A percentile compares a stretch with the other conserved stretches of the same genome.
These are phyloP conservation scores for Trissolcus japonicus DNA, from an alignment of 2,888 invertebrate genomes.

Conservation along the genomic window DNA sequence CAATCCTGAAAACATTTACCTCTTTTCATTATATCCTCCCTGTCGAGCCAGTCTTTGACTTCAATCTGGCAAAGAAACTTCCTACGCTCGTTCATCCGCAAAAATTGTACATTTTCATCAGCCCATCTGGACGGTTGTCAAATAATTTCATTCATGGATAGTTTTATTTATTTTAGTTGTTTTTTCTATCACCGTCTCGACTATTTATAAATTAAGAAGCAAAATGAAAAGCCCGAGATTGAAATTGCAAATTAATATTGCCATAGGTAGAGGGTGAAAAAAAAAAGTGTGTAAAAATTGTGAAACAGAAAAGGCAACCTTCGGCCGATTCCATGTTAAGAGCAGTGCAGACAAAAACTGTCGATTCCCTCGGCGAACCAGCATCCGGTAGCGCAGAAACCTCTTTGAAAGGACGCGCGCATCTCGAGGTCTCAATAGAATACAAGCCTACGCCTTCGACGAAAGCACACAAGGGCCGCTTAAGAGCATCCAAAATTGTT, in stretches of 20 bases:
- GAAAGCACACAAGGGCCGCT: conserved; percentile 24
- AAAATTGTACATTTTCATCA: conserved; percentile 7
- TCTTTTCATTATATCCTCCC: conserved; percentile 55
- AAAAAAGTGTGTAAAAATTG: too few relatives aligned
- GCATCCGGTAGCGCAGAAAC: conserved; percentile 62
- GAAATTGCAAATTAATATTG: not conserved
- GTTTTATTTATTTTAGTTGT: too few relatives aligned
- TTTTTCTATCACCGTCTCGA: too few relatives aligned
- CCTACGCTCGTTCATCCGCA: conserved; percentile 23
- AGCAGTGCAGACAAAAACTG: conserved; percentile 61
- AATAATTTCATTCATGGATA: too few relatives aligned
- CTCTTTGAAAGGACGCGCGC: conserved; percentile 48
- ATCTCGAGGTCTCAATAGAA: conserved; percentile 48
- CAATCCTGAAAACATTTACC: conserved; percentile 68
- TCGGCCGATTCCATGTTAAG: conserved; percentile 57
- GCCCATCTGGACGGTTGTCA: too few relatives aligned
- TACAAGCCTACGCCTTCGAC: conserved; percentile 34
- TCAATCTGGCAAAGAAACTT: conserved; percentile 23
- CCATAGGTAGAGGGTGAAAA: not conserved
- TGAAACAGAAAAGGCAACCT: conserved; percentile 16
- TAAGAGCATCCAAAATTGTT: conserved; percentile 37
- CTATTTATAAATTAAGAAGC: too few relatives aligned
- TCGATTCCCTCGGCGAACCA: conserved; percentile 60
- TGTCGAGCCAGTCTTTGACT: conserved; percentile 52
- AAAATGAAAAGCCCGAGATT: too few relatives aligned